phyloP scores from a whole-genome alignment of 64 coral and sea anemone species.

The Acropora tenuis region DNA sequence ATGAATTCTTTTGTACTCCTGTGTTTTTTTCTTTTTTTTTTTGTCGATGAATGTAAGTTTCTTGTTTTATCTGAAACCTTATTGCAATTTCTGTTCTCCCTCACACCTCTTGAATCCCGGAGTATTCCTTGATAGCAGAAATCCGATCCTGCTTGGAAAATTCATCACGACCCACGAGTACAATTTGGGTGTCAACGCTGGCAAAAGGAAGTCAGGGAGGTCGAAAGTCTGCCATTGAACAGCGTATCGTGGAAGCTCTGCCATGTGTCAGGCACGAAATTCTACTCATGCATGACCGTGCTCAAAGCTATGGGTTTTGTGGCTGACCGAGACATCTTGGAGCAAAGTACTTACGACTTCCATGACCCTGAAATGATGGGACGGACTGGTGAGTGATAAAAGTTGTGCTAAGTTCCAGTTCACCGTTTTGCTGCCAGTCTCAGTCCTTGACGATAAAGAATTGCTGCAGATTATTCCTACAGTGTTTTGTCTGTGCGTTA shows the following conservation, averaged over 20 bases:
- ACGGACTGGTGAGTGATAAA: slow-evolving; percentile 59
- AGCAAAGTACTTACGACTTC: slow-evolving; percentile 99
- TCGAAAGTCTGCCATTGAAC: slow-evolving; percentile 90
- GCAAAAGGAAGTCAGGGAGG: slow-evolving; percentile 93
- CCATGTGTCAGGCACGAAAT: slow-evolving; percentile 98
- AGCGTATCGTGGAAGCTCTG: slow-evolving; percentile 90
- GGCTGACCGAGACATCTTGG: slow-evolving; percentile 94
- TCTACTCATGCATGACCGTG: slow-evolving; percentile 88
- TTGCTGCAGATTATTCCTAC: no score
- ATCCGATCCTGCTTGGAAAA: slow-evolving; percentile 95
- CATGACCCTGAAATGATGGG: slow-evolving; percentile 99
- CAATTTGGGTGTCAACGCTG: slow-evolving; percentile 99
- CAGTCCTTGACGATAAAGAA: no score
- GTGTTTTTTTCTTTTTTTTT: no score
- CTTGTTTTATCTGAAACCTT: no score
- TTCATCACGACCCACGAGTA: slow-evolving; percentile 92
- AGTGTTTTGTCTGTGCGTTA: no score
- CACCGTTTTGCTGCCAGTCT: no score
- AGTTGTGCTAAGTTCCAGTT: no score
- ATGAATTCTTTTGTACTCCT: no score
- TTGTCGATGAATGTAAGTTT: not conserved
- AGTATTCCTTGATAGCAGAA: slow-evolving; percentile 97
- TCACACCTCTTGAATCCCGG: not conserved
- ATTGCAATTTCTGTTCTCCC: no score
- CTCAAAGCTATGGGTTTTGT: slow-evolving; percentile 99